Percentiles rank a stretch among this genome's conserved stretches.
Conservation (phyloP, 2,888 invertebrate species). For the Amphipyra tragopoginis region DNA sequence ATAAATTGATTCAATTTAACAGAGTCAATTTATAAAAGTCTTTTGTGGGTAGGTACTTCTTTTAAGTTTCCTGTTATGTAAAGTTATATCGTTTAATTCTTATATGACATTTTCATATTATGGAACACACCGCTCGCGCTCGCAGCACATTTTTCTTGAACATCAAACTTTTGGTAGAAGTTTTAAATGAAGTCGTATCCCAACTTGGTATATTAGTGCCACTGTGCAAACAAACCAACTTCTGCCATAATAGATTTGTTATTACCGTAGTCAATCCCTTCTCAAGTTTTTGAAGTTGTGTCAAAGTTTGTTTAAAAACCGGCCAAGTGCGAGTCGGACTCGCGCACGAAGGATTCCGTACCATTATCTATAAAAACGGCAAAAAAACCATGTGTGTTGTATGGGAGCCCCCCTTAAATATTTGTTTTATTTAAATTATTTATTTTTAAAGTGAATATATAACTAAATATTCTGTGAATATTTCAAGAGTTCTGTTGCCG, state of each 20-base stretch:
- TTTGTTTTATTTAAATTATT: no score
- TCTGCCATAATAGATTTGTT: constrained; percentile 35
- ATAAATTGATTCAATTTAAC: constrained; percentile 20
- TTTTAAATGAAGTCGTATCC: constrained; percentile 32
- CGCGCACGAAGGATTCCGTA: no score
- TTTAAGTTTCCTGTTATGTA: constrained; percentile 2
- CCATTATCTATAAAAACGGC: no score
- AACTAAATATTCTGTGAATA: no score
- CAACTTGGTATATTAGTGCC: constrained; percentile 37
- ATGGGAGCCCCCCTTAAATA: no score
- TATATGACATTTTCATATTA: constrained; percentile 9
- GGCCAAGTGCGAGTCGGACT: no score
- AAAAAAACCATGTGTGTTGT: no score
- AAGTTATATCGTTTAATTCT: constrained; percentile 15
- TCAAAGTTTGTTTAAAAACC: constrained; percentile 12
- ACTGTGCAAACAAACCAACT: constrained; percentile 40
- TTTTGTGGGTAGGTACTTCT: constrained; percentile 2
- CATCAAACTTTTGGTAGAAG: constrained; percentile 33
- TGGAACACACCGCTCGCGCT: background rate
- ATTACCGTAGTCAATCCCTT: constrained; percentile 15
- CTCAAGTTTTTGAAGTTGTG: constrained; percentile 12
- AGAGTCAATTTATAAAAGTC: constrained; percentile 6
- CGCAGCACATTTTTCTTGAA: constrained; percentile 12
- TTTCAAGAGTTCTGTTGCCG: no score
- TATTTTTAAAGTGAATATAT: no score